These are phyloP conservation scores for Micrastur ruficollis DNA, from an alignment of 2,797 vertebrate genomes.

Conservation along the genomic window DNA sequence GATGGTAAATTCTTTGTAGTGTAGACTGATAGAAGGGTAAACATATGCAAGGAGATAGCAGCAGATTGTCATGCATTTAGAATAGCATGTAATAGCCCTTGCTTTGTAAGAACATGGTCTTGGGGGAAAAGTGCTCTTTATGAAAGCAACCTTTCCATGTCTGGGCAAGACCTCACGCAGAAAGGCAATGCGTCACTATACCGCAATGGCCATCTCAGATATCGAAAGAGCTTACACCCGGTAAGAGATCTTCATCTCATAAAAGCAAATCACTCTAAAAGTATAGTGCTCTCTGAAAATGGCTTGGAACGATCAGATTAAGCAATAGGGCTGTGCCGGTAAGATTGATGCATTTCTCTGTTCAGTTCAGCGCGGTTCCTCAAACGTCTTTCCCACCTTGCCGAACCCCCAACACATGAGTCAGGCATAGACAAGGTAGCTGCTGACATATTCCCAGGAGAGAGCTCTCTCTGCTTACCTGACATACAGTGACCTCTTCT, in stretches of 20 bases:
- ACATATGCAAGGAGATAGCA: neutral
- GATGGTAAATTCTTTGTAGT: neutral
- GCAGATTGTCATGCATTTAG: neutral
- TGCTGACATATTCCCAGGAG: neutral
- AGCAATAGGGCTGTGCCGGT: neutral
- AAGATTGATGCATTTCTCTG: neutral
- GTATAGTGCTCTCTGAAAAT: neutral
- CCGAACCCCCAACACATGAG: neutral
- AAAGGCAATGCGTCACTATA: neutral
- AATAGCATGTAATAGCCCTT: neutral
- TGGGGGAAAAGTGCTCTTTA: neutral
- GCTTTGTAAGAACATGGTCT: neutral
- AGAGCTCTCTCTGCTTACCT: constrained; percentile 77
- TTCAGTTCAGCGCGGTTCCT: neutral
- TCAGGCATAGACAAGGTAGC: neutral
- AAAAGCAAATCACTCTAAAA: neutral
- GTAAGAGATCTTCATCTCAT: neutral
- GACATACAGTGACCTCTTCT: constrained; percentile 96
- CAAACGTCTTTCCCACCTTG: neutral
- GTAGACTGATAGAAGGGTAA: neutral
- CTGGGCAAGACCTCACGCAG: neutral
- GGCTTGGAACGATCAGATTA: neutral
- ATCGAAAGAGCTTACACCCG: neutral
- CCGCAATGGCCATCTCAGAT: neutral
- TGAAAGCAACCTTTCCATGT: neutral